Base-by-base conservation (phyloP, 2,797 vertebrate species). In the Lophotriccus pileatus region DNA sequence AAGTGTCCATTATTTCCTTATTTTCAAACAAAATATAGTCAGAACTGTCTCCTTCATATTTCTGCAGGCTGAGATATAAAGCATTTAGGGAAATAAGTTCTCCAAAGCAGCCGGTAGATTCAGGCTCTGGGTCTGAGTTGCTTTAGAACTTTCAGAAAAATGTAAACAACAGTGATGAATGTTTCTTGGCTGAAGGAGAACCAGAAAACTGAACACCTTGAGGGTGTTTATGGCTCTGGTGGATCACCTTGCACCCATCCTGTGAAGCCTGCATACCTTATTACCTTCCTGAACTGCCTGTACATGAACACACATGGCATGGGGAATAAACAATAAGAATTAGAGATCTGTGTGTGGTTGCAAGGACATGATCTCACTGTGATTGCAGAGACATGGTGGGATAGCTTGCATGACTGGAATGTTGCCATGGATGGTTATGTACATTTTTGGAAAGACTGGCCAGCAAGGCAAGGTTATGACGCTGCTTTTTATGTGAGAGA, bases 141-240 rank as follows among this genome's bases (percentile, higher is more conserved):
- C 13, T 75, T 80, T 72, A 68, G 46, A 68, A 49, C 22, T 34
- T 84, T 34, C 41, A 75, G n/a, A 80, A 96, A 89, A 84, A 53
- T 36, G 34, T 28, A 34, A 58, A 68, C 39, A 49, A 13, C 46
- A 39, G 20, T 4, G n/a, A 19, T 0, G 0, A 70, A 58, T 64
- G 4, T 23, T 70, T 5, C n/a, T 58, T 32, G 16, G 24, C 15
- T 58, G n/a, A 84, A 70, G 44, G 21, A 84, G 49, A 72, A 77
- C 10, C 24, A 58, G 20, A 77, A 58, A 34, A 7, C 24, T 8
- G 50, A 44, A 21, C 8, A 52, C 21, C 28, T 52, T 10, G n/a
- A 52, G 24, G 18, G 12, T 46, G 8, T 34, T 14, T 25, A 5
- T 46, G 49, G 14, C 37, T 58, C 37, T 76, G 16, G 7, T 30